Percentiles rank a stretch among this genome's conserved stretches.
These are phyloP conservation scores for Drosophila paramelanica DNA, from an alignment of 2,888 invertebrate species.

Conservation along the genomic window DNA sequence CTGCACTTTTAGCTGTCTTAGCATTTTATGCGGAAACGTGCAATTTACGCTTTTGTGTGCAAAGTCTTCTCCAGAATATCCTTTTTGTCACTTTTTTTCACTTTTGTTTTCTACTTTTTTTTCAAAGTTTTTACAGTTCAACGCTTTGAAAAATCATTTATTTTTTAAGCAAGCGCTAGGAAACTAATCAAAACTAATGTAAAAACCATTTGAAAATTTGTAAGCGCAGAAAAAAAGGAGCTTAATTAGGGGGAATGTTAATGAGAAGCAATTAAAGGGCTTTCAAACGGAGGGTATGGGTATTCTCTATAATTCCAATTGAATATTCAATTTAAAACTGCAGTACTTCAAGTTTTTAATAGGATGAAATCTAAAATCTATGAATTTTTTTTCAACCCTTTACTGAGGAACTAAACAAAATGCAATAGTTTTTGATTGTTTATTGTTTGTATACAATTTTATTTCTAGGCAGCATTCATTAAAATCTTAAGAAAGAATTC, in stretches of 20 bases:
- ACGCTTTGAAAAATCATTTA: background rate
- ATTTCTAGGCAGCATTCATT: constrained; percentile 58
- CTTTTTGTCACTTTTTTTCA: constrained; percentile 7
- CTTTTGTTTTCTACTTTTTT: constrained; percentile 15
- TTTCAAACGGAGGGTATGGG: background rate
- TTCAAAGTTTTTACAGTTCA: constrained; percentile 9
- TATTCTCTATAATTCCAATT: background rate
- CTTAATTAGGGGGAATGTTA: constrained; percentile 1
- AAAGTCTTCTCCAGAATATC: constrained; percentile 29
- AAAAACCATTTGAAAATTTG: constrained; percentile 24
- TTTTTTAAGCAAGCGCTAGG: constrained; percentile 1
- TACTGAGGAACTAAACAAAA: constrained; percentile 46
- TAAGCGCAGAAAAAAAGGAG: constrained; percentile 5
- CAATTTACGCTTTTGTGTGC: constrained; percentile 52
- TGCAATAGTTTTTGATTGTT: constrained; percentile 33
- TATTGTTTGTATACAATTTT: constrained; percentile 23
- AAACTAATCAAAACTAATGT: constrained; percentile 31
- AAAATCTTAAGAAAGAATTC: constrained; percentile 40
- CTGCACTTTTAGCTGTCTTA: constrained; percentile 39
- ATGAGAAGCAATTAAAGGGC: constrained; percentile 16
- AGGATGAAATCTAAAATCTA: background rate
- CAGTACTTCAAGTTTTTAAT: background rate
- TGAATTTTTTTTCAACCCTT: background rate
- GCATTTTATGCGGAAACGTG: constrained; percentile 60
- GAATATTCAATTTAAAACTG: background rate